These are phyloP conservation scores for Acrobeloides nanus DNA, from an alignment of 2,888 invertebrate genomes.

Conservation along the genomic window DNA sequence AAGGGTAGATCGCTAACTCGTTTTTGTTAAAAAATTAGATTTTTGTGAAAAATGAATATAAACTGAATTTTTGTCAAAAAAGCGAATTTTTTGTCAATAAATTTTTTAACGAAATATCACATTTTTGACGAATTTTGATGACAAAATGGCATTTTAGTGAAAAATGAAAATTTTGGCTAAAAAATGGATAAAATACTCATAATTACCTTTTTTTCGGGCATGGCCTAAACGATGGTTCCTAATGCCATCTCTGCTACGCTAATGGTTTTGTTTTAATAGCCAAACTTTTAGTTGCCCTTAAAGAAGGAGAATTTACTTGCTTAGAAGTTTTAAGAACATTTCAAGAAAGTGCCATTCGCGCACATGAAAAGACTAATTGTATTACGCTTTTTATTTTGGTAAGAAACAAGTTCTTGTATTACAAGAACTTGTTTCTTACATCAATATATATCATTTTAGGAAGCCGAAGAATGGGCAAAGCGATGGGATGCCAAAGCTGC, in stretches of 20 bases:
- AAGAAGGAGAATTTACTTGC: slow-evolving; percentile 25
- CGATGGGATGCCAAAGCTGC: slow-evolving; percentile 31
- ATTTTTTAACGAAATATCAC: too few species aligned
- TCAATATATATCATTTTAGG: slow-evolving; percentile 19
- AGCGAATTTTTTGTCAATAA: too few species aligned
- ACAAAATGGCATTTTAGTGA: too few species aligned
- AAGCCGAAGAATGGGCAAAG: slow-evolving; percentile 35
- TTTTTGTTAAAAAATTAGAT: too few species aligned
- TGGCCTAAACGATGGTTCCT: too few species aligned
- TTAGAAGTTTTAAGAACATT: slow-evolving; percentile 33
- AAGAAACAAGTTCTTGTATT: background rate
- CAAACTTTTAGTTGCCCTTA: slow-evolving; percentile 27
- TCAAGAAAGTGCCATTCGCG: slow-evolving; percentile 27
- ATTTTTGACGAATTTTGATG: too few species aligned
- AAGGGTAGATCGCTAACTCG: too few species aligned
- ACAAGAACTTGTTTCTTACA: background rate
- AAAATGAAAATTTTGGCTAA: too few species aligned
- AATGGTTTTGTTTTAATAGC: background rate
- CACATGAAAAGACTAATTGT: slow-evolving; percentile 39
- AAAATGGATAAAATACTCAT: too few species aligned
- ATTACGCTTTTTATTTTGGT: slow-evolving; percentile 36
- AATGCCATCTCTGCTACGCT: background rate
- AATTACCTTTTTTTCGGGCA: too few species aligned
- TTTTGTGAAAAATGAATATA: too few species aligned
- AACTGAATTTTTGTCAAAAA: too few species aligned